A percentile compares a stretch with the other conserved stretches of the same genome.
phyloP scores from a whole-genome alignment of 1,140 invertebrate genomes.

The Acyrthosiphon pisum region DNA sequence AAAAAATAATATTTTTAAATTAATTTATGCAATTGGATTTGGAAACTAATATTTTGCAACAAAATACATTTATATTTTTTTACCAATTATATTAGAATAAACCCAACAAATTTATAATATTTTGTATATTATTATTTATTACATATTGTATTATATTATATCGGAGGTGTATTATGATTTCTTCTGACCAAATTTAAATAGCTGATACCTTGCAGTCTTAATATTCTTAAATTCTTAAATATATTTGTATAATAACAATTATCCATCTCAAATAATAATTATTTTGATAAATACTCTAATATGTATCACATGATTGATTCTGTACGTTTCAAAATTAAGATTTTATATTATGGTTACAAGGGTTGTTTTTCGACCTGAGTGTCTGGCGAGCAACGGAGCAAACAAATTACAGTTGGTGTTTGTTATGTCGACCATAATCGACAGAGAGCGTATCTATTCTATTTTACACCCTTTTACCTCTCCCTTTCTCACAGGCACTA shows the following conservation, averaged over 20 bases:
- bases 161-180: not conserved
- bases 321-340: not conserved
- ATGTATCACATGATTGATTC: not conserved
- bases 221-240: not conserved
- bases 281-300: not conserved
- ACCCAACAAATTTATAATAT: not conserved
- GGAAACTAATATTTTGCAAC: too few relatives aligned
- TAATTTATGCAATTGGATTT: not conserved
- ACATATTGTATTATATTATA: too few relatives aligned
- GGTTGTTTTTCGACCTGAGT: not conserved
- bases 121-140: too few relatives aligned
- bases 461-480: not conserved
- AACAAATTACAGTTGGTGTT: not conserved
- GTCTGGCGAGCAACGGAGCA: not conserved
- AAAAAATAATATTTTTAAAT: not conserved
- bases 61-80: not conserved
- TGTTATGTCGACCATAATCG: conserved; percentile 8
- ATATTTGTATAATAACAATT: not conserved
- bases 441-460: not conserved
- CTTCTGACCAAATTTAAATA: not conserved
- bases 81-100: not conserved
- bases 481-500: not conserved
- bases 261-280: not conserved
- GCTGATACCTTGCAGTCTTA: too few relatives aligned
- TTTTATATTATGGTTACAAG: not conserved